These are phyloP conservation scores for Biston stratarius DNA, from an alignment of 2,888 invertebrate genomes.

Conservation along the genomic window DNA sequence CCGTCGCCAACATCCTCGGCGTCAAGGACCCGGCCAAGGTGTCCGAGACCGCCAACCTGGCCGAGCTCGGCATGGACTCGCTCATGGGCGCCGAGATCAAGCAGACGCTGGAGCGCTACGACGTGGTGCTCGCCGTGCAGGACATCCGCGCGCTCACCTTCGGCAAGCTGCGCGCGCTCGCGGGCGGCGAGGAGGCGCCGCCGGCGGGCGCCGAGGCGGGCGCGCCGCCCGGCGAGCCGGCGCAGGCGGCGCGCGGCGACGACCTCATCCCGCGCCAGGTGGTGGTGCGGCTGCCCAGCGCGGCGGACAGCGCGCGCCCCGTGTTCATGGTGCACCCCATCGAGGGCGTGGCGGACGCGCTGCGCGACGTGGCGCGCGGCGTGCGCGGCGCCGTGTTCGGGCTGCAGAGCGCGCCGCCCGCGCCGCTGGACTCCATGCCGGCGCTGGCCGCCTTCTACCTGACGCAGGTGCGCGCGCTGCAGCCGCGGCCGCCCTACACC, in stretches of 20 bases:
- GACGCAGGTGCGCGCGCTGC: constrained; percentile 90
- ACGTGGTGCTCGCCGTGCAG: constrained; percentile 95
- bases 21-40: constrained; percentile 95
- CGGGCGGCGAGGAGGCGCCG: constrained; percentile 58
- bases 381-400: constrained; percentile 93
- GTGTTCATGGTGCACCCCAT: constrained; percentile 90
- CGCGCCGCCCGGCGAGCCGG: constrained; percentile 67
- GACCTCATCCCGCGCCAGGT: constrained; percentile 92
- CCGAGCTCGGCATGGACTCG: constrained; percentile 99
- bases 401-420: constrained; percentile 93
- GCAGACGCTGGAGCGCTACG: constrained; percentile 97
- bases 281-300: constrained; percentile 89
- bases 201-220: constrained; percentile 51
- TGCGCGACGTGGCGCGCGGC: constrained; percentile 90
- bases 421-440: constrained; percentile 90
- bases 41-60: constrained; percentile 91
- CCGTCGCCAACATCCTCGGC: constrained; percentile 95
- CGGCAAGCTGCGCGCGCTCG: constrained; percentile 89
- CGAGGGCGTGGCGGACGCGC: constrained; percentile 92
- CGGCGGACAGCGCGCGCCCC: constrained; percentile 4
- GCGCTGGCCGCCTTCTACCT: constrained; percentile 91
- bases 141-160: constrained; percentile 96
- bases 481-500: constrained; percentile 94
- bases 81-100: constrained; percentile 99
- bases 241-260: constrained; percentile 73